Evolutionary conservation across 2,797 vertebrate genomes (phyloP), one percentile per base, ranked within the genome.

Genomic region (Rhabdophis nuchalis): DNA sequence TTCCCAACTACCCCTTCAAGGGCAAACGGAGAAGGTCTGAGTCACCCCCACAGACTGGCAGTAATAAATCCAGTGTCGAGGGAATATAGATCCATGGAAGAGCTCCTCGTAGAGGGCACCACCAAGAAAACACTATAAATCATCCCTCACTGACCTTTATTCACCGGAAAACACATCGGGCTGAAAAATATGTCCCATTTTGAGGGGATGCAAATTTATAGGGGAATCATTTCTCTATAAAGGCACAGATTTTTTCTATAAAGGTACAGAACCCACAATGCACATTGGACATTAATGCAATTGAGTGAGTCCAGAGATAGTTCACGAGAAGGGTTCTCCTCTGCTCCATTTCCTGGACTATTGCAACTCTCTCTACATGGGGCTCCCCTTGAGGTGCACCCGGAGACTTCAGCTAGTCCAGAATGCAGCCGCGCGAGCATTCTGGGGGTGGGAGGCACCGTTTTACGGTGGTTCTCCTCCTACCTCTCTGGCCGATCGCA

Each of bases 11-110:
- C 53, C 60, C 60, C 54, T 53, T 92, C 92, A 96, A 94, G 95
- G 91, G 92, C 93, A 94, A 96, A 94, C 23, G 82, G 86, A 56
- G 93, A 95, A 92, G 50, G 89, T 92, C 92, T 91, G 90, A 96
- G 93, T 93, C 36, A 85, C 61, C 85, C 86, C 93, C 64, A 92
- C 52, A 94, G 52, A 92, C 23, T 58, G 64, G 27, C 60, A 88
- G 56, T 61, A 92, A 95, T 96, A 96, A 94, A 96, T 95, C 90
- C 92, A 89, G 36, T 88, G 91, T 46, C 25, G 20, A 10, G 77
- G 23, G 77, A 82, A 46, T 82, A 82, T 5, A 82, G 9, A 82
- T 25, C 56, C 56, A 53, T 90, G 41, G 85, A 94, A 95, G 91
- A 93, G 54, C 89, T 94, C 95, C 92, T 91, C 77, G 89, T 64